Base-by-base conservation (phyloP, 2,888 invertebrate genomes). In the Pachliopta kotzebuea region DNA sequence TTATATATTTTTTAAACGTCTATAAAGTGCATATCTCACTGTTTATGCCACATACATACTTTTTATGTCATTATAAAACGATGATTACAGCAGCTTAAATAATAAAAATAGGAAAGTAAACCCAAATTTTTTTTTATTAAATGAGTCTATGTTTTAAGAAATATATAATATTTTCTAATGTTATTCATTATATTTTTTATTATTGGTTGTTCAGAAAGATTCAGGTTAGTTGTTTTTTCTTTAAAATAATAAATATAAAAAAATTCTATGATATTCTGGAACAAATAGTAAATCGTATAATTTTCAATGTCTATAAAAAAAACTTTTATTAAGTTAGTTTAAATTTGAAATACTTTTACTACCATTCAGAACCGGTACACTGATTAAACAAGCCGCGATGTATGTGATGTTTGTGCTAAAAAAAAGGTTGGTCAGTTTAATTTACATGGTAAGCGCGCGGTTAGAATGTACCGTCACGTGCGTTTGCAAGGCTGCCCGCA, bases 391-490 rank as follows among this genome's bases (percentile, higher is more conserved):
- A 67, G 67, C 72, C 71, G 70, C 73, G 74, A 79, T 82, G 81
- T 85, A 82, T 90, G 87, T 88, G 85, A 78, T 83, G 81, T 83
- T 82, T 78, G 78, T 79, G 77, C 74, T 79, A 81, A 89, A 79
- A 90, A n/a, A 88, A 90, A 86, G 83, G 81, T 77, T 76, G 75
- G 77, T 83, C 85, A 83, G 84, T 85, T 86, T 80, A 65, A 91
- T 92, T 92, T 90, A 84, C 86, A 92, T 92, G 76, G 84, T 87
- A 91, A 92, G 88, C 85, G 84, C 76, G 79, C 85, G 86, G 83
- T 92, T 91, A 90, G 89, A 85, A 92, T 92, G 92, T 83, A 78
- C 73, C 80, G 90, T 81, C 92, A 92, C 92, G 92, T 80, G 81
- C 90, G 85, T 76, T 76, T 78, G 77, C 77, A 85, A 84, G 84